Evolutionary conservation across 2,888 invertebrate species (phyloP).

Genomic region (Drosophila kuntzei): DNA sequence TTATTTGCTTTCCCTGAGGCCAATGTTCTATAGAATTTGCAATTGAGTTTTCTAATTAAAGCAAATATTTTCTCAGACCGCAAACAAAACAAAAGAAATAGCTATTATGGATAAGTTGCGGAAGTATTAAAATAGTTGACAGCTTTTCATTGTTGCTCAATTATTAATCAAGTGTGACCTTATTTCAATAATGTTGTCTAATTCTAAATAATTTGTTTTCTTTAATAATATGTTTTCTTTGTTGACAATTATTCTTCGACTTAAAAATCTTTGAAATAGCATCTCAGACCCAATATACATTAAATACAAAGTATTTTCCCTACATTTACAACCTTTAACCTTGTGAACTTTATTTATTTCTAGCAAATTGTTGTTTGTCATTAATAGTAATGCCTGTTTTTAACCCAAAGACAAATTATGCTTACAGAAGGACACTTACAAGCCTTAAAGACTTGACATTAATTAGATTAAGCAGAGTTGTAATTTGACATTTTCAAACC

Average conservation of each 20-base stretch:
- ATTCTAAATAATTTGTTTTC: background rate
- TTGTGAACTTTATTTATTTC: background rate
- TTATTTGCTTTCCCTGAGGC: background rate
- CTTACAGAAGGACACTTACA: background rate
- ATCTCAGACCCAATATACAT: background rate
- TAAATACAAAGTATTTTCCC: background rate
- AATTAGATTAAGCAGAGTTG: constrained; percentile 37
- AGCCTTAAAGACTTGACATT: constrained; percentile 24
- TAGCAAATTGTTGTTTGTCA: background rate
- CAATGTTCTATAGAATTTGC: background rate
- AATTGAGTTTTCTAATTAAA: constrained; percentile 1
- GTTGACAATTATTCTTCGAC: background rate
- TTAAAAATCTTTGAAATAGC: background rate
- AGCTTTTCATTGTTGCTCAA: background rate
- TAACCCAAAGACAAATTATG: background rate
- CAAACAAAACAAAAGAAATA: background rate
- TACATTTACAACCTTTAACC: background rate
- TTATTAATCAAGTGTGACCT: background rate
- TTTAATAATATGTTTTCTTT: background rate
- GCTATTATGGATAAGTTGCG: background rate
- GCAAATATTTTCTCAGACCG: background rate
- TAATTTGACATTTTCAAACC: constrained; percentile 31
- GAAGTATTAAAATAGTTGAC: background rate
- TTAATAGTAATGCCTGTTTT: background rate
- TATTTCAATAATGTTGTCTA: background rate